Conservation (phyloP, 2,888 invertebrate species). For the Cacoxenus indagator region DNA sequence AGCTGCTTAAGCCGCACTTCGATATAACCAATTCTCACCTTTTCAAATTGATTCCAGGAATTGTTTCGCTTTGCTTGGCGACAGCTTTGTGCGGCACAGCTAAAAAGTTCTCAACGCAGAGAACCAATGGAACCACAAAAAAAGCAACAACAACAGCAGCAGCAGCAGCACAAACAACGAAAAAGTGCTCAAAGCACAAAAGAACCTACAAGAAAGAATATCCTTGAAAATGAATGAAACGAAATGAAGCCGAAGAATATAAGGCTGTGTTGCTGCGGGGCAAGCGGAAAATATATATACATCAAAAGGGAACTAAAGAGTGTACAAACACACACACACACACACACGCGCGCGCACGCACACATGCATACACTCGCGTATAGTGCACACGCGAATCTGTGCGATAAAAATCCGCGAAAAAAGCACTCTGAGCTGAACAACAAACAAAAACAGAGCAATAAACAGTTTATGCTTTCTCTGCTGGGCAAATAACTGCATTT, state of each 20-base stretch:
- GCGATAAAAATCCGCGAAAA: slow-evolving; percentile 25
- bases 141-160: too few relatives aligned
- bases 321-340: slow-evolving; percentile 34
- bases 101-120: not conserved
- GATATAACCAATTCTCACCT: slow-evolving; percentile 27
- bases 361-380: not conserved
- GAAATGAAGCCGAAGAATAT: not conserved
- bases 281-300: slow-evolving; percentile 62
- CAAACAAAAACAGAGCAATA: slow-evolving; percentile 7
- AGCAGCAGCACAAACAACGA: too few relatives aligned
- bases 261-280: slow-evolving; percentile 22
- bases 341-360: slow-evolving; percentile 29
- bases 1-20: slow-evolving; percentile 5
- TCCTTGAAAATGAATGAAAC: slow-evolving; percentile 29
- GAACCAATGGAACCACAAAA: too few relatives aligned
- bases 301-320: slow-evolving; percentile 54
- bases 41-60: slow-evolving; percentile 32
- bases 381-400: not conserved
- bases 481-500: slow-evolving; percentile 60
- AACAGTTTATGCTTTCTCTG: not conserved
- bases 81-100: not conserved
- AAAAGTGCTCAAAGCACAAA: too few relatives aligned
- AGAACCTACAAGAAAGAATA: slow-evolving; percentile 8
- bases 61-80: not conserved
- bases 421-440: slow-evolving; percentile 28